These are phyloP conservation scores for Frieseomelitta varia DNA, from an alignment of 1,140 invertebrate genomes.

Conservation along the genomic window DNA sequence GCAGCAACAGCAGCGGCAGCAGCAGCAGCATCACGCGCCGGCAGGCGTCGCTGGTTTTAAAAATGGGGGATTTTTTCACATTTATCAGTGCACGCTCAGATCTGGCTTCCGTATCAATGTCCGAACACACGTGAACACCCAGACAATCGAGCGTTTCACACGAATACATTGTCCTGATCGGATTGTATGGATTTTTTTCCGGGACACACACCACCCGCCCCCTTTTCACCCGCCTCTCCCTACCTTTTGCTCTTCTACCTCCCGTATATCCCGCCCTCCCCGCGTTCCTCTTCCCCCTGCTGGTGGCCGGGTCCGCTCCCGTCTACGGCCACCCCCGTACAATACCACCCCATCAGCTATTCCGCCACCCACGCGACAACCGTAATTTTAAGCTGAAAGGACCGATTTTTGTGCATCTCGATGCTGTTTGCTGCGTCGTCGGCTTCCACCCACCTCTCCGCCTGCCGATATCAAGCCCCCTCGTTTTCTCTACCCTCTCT, in stretches of 20 bases:
- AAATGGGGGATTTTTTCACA: slow-evolving; percentile 72
- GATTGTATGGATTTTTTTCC: slow-evolving; percentile 81
- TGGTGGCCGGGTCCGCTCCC: slow-evolving; percentile 24
- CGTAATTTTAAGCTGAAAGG: slow-evolving; percentile 77
- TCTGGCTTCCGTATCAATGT: slow-evolving; percentile 75
- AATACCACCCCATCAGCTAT: slow-evolving; percentile 69
- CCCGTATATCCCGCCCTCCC: slow-evolving; percentile 35
- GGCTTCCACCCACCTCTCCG: slow-evolving; percentile 61
- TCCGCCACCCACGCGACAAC: slow-evolving; percentile 70
- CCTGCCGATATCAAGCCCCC: slow-evolving; percentile 45
- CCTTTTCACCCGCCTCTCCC: slow-evolving; percentile 30
- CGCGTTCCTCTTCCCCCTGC: neutral
- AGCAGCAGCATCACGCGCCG: slow-evolving; percentile 66
- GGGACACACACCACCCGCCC: slow-evolving; percentile 67
- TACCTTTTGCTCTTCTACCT: slow-evolving; percentile 59
- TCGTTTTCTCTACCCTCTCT: slow-evolving; percentile 1
- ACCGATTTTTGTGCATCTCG: slow-evolving; percentile 74
- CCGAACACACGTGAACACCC: slow-evolving; percentile 74
- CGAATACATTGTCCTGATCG: slow-evolving; percentile 80
- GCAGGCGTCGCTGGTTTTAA: slow-evolving; percentile 70
- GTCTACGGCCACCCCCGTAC: slow-evolving; percentile 60
- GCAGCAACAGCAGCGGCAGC: neutral
- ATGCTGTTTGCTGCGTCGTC: slow-evolving; percentile 71
- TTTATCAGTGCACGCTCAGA: slow-evolving; percentile 75
- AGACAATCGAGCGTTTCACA: slow-evolving; percentile 78